Percentiles rank a stretch among this genome's conserved stretches.
Evolutionary conservation across 1,140 invertebrate species (phyloP).

Genomic region (Oryzaephilus surinamensis): DNA sequence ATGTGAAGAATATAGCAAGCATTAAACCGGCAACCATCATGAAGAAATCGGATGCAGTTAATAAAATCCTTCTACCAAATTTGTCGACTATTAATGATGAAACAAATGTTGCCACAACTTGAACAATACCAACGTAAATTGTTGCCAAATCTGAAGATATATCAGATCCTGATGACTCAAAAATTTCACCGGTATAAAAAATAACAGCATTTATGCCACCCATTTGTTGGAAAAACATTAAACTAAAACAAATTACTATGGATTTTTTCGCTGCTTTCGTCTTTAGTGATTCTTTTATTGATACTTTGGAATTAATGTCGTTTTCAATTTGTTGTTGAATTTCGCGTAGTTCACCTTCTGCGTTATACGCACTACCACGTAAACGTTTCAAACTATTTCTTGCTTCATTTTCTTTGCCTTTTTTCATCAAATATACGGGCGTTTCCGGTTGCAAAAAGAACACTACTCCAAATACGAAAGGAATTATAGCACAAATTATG

Average conservation of each 20-base stretch:
- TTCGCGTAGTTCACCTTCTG: constrained; percentile 42
- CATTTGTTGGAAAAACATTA: constrained; percentile 62
- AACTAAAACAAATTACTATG: constrained; percentile 43
- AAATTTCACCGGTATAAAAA: constrained; percentile 46
- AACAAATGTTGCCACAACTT: constrained; percentile 56
- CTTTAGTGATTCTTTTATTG: constrained; percentile 36
- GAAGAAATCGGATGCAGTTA: constrained; percentile 51
- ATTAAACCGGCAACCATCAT: constrained; percentile 56
- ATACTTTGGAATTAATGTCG: constrained; percentile 27
- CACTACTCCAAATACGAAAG: constrained; percentile 45
- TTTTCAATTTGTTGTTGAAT: constrained; percentile 33
- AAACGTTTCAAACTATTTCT: constrained; percentile 52
- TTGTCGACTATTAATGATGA: constrained; percentile 54
- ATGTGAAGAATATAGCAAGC: constrained; percentile 52
- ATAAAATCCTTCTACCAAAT: constrained; percentile 55
- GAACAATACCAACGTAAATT: constrained; percentile 62
- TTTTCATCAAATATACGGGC: constrained; percentile 43
- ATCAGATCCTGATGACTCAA: constrained; percentile 18
- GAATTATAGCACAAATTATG: constrained; percentile 45
- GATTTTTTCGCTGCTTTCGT: constrained; percentile 41
- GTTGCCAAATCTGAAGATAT: constrained; percentile 47
- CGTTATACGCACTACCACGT: constrained; percentile 54
- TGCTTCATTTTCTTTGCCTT: constrained; percentile 51
- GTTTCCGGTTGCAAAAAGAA: constrained; percentile 65
- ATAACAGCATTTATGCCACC: constrained; percentile 51